Evolutionary conservation across 1,140 invertebrate species (phyloP), one percentile per base, ranked within the genome.

Genomic region (Drosophila gunungcola): DNA sequence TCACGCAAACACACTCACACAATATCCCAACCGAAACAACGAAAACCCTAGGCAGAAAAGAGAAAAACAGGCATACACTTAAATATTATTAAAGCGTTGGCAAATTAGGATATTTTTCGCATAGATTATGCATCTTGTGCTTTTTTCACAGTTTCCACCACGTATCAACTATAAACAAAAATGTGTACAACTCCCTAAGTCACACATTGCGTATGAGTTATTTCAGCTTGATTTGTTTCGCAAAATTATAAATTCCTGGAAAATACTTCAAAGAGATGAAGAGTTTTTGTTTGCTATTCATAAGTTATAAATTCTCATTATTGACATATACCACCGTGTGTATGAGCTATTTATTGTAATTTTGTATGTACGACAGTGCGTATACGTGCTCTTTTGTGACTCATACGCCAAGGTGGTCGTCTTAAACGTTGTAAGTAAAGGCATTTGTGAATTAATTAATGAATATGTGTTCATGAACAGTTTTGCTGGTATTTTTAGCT

Each of bases 1-100:
- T 65, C 45, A 62, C 46, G 29, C 36, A 55, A 52, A 64, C 42
- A 54, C n/a, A 41, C 34, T 49, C 9, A 51, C 25, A 42, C 9
- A 57, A 42, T 21, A 43, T 32, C 11, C 46, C 36, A 32, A 49
- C 45, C 51, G 25, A 52, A 61, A 58, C 32, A 21, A 27, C 41
- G 34, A 27, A n/a, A 43, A 57, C 51, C n/a, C 21, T 11, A 34
- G 61, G 43, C 63, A 65, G 12, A 45, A 48, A 13, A 16, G 9
- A 65, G 34, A 13, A 61, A 11, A n/a, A 16, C 27, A 49, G 43
- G 43, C 42, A 36, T 34, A 13, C 49, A 49, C 21, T 34, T 32
- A 65, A 67, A 65, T 67, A 43, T 46, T 60, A 36, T 48, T 65
- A 67, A 65, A 64, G 62, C 21, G 10, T 16, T 4, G 32, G 11